Percentiles rank a stretch among this genome's conserved stretches.
phyloP scores from a whole-genome alignment of 2,888 invertebrate genomes.

The Coronaproctus castanopsis region DNA sequence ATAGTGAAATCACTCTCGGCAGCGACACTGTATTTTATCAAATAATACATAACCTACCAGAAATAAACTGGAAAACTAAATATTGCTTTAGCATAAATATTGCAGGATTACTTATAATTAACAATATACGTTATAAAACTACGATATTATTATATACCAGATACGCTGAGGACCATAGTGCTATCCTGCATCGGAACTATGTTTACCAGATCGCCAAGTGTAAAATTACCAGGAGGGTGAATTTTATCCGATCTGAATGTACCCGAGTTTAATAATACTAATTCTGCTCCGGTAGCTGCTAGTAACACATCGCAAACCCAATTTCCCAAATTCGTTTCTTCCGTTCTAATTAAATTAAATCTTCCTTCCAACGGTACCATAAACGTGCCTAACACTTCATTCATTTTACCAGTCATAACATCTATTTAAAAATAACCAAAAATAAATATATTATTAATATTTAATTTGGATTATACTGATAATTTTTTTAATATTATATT shows the following conservation, averaged over 20 bases:
- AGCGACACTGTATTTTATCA: too few relatives aligned
- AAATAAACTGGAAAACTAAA: too few relatives aligned
- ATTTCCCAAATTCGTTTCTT: constrained; percentile 76
- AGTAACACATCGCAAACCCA: constrained; percentile 64
- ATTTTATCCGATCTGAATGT: constrained; percentile 54
- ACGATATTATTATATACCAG: too few relatives aligned
- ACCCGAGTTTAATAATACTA: constrained; percentile 72
- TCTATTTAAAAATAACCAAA: constrained; percentile 30
- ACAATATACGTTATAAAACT: too few relatives aligned
- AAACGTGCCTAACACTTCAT: constrained; percentile 61
- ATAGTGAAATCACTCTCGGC: too few relatives aligned
- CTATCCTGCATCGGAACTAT: constrained; percentile 75
- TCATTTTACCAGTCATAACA: constrained; percentile 64
- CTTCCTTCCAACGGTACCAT: constrained; percentile 70
- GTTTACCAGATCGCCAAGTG: constrained; percentile 57
- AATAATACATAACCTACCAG: too few relatives aligned
- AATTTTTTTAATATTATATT: background rate
- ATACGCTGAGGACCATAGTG: constrained; percentile 50
- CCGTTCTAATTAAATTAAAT: constrained; percentile 54
- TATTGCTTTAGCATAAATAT: too few relatives aligned
- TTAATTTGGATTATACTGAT: background rate
- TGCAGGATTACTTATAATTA: too few relatives aligned
- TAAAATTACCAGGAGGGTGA: constrained; percentile 67
- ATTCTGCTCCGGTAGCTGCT: constrained; percentile 65
- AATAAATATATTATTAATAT: background rate